Base-by-base conservation (phyloP, 2,888 invertebrate genomes). In the Rhogogaster chlorosoma region DNA sequence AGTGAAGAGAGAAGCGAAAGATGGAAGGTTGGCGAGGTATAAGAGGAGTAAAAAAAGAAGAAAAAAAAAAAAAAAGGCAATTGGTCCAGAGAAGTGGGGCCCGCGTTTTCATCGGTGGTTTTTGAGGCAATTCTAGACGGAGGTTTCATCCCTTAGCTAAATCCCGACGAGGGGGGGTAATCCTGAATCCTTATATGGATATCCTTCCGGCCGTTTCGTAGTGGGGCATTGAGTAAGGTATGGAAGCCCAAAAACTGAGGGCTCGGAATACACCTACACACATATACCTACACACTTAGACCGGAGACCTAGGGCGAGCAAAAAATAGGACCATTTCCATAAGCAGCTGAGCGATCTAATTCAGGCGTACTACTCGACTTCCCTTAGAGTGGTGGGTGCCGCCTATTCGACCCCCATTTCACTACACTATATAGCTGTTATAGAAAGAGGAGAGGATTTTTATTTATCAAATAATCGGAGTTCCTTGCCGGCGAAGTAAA, bases 41-140 rank as follows among this genome's bases (percentile, higher is more conserved):
- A 57, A 38, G 57, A 10, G 64, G 53, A 82, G 71, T 64, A 75
- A 77, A 88, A 87, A n/a, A n/a, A n/a, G n/a, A n/a, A n/a, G n/a
- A n/a, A n/a, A n/a, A n/a, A n/a, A n/a, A n/a, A n/a, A n/a, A n/a
- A n/a, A n/a, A 88, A 87, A 87, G 87, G 87, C 88, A 89, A 89
- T 88, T 88, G 88, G 89, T 86, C 86, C 85, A n/a, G 36, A 84
- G 87, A 85, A 67, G 32, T 45, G 71, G 83, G 84, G 71, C 26
- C 10, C 64, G 83, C 87, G 88, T 88, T 86, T 85, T 88, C 86
- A 87, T 73, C 64, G 78, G 85, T 88, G 88, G 87, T 88, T 89
- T 89, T 89, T 89, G 87, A 88, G 87, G 87, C 89, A 90, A 90
- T 90, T 89, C 88, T 86, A 86, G 87, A 87, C 86, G 88, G 87